Evolutionary conservation across 92 coral and sea anemone genomes (phyloP), one percentile per base, ranked within the genome.

Genomic region (Pocillopora meandrina): DNA sequence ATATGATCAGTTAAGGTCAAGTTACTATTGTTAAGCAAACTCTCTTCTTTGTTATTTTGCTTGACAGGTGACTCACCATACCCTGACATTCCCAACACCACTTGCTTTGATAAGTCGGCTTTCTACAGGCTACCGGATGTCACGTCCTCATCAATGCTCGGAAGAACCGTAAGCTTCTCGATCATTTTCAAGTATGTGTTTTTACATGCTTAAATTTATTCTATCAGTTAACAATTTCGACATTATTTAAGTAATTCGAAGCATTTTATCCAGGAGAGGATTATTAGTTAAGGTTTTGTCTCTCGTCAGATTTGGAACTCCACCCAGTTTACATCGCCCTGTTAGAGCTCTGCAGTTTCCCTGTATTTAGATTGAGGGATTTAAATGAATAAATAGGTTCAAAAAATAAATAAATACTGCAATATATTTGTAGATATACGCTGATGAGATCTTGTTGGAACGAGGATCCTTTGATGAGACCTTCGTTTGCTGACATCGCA

Each of bases 41-140:
- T 12, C 62, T 12, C 16, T 5, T 16, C 31, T 26, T 26, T 26
- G 31, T 26, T 26, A 6, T 58, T 76, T 2, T 60, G 35, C 11
- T 20, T 78, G 10, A 12, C 62, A 78, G 82, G 72, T 19, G 82
- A 64, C 31, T n/a, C 19, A 35, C 82, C 72, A n/a, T 78, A 78
- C 61, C 72, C 82, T 36, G 56, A 52, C 61, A 64, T 78, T 0
- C 63, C 3, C 19, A 42, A 17, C 36, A 2, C 72, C 72, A 47
- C 35, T 14, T 2, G 59, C 64, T 12, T 60, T 78, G 12, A 12
- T 61, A 12, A 63, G 3, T 13, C 65, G 19, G 58, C 82, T 78
- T 4, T 63, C 82, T 47, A 18, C 21, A 36, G 82, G 82, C n/a
- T 19, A 18, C 57, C 69, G 82, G 60, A 78, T 78, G 82, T 13